Percentiles rank a stretch among this genome's conserved stretches.
These are phyloP conservation scores for Blera fallax DNA, from an alignment of 2,888 invertebrate species.

Conservation along the genomic window DNA sequence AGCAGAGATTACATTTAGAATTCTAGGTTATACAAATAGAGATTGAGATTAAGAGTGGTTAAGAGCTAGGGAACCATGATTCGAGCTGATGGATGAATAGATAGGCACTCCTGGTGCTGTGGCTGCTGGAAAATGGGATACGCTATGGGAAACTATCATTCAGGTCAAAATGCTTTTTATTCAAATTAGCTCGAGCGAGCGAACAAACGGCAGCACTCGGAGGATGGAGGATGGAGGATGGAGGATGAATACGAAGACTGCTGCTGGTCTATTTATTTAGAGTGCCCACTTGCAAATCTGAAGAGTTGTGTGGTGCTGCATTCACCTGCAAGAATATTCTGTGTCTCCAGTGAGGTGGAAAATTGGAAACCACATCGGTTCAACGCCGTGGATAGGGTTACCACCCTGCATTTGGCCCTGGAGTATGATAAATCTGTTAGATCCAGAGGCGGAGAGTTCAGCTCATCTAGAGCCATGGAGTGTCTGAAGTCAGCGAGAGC, in stretches of 20 bases:
- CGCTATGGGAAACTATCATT: conserved; percentile 46
- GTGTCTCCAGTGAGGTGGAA: conserved; percentile 32
- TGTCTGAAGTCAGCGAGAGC: too few species aligned
- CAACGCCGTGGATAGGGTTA: conserved; percentile 25
- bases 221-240: neutral
- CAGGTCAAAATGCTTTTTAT: conserved; percentile 59
- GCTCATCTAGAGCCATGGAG: too few species aligned
- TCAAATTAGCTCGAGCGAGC: conserved; percentile 60
- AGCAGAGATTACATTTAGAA: conserved; percentile 59
- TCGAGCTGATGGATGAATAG: conserved; percentile 59
- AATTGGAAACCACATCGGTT: conserved; percentile 44
- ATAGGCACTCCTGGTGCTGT: conserved; percentile 27
- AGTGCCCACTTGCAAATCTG: conserved; percentile 13
- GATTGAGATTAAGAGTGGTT: conserved; percentile 68
- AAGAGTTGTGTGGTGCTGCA: conserved; percentile 12
- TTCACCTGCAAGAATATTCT: neutral
- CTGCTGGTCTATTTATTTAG: conserved; percentile 59
- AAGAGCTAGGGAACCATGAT: conserved; percentile 58
- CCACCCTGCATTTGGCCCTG: neutral
- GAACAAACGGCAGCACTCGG: conserved; percentile 27
- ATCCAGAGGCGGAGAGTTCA: too few species aligned
- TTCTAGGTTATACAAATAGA: conserved; percentile 68
- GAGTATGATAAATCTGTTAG: too few species aligned
- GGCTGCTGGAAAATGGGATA: conserved; percentile 2
- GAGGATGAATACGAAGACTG: conserved; percentile 12